A percentile compares a stretch with the other conserved stretches of the same genome.
These are phyloP conservation scores for Hippasteria phrygiana DNA, from an alignment of 53 echinoderm and acorn worm species.

Conservation along the genomic window DNA sequence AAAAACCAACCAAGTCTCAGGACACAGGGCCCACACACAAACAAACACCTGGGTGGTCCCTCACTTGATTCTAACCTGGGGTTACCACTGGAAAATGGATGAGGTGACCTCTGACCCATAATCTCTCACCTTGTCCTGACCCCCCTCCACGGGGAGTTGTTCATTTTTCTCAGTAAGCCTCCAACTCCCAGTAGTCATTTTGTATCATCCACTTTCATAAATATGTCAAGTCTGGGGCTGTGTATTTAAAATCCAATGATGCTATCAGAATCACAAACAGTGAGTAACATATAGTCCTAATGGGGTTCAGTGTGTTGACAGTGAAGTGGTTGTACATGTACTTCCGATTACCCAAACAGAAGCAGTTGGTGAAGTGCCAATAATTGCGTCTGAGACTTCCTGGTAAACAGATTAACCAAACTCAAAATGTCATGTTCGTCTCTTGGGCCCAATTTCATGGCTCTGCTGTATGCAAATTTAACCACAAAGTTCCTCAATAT, in stretches of 20 bases:
- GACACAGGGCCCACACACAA: slow-evolving; percentile 63
- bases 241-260: slow-evolving; percentile 40
- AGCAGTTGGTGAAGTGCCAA: not conserved
- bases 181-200: slow-evolving; percentile 11
- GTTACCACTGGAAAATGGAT: slow-evolving; percentile 42
- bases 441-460: too few relatives aligned
- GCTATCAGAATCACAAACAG: slow-evolving; percentile 28
- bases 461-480: too few relatives aligned
- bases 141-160: not conserved
- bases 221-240: slow-evolving; percentile 34
- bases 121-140: slow-evolving; percentile 20
- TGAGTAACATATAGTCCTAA: slow-evolving; percentile 46
- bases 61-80: slow-evolving; percentile 30
- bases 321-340: slow-evolving; percentile 2
- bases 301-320: slow-evolving; percentile 43
- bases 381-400: not conserved
- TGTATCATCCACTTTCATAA: slow-evolving; percentile 26
- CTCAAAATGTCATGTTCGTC: too few relatives aligned
- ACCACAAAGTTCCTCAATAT: too few relatives aligned
- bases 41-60: slow-evolving; percentile 61
- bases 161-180: not conserved
- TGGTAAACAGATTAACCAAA: slow-evolving; percentile 37
- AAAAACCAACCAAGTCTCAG: slow-evolving; percentile 28
- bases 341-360: slow-evolving; percentile 17
- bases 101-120: slow-evolving; percentile 50